These are phyloP conservation scores for Mayetiola destructor DNA, from an alignment of 2,888 invertebrate genomes.

Conservation along the genomic window DNA sequence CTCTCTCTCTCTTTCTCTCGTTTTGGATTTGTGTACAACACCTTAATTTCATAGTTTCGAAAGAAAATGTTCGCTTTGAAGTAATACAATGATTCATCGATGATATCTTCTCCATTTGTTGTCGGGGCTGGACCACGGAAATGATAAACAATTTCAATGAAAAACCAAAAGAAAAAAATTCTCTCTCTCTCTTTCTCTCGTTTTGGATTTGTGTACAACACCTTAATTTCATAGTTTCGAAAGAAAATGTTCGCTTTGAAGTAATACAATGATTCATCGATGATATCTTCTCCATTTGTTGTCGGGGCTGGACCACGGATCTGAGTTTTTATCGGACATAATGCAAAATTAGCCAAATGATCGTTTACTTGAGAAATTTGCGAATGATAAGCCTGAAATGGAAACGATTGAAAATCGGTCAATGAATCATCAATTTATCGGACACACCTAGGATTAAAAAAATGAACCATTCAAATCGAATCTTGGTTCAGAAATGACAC, in stretches of 20 bases:
- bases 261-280: conserved; percentile 92
- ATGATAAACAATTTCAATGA: too few relatives aligned
- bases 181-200: too few relatives aligned
- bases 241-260: conserved; percentile 99
- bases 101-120: conserved; percentile 68
- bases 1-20: too few relatives aligned
- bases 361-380: conserved; percentile 59
- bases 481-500: not conserved
- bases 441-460: too few relatives aligned
- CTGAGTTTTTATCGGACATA: conserved; percentile 79
- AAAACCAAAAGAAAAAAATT: too few relatives aligned
- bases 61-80: conserved; percentile 99
- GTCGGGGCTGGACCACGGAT: conserved; percentile 82
- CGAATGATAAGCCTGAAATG: conserved; percentile 86
- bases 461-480: conserved; percentile 4
- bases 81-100: conserved; percentile 92
- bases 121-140: conserved; percentile 81
- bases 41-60: conserved; percentile 96
- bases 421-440: too few relatives aligned
- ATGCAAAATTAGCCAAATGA: conserved; percentile 79
- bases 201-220: conserved; percentile 27
- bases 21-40: too few relatives aligned
- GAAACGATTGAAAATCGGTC: too few relatives aligned
- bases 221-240: conserved; percentile 96
- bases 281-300: conserved; percentile 68